Percentiles rank a stretch among this genome's conserved stretches.
Conservation (phyloP, 64 coral and sea anemone genomes). For the Catalaphyllia jardinei region DNA sequence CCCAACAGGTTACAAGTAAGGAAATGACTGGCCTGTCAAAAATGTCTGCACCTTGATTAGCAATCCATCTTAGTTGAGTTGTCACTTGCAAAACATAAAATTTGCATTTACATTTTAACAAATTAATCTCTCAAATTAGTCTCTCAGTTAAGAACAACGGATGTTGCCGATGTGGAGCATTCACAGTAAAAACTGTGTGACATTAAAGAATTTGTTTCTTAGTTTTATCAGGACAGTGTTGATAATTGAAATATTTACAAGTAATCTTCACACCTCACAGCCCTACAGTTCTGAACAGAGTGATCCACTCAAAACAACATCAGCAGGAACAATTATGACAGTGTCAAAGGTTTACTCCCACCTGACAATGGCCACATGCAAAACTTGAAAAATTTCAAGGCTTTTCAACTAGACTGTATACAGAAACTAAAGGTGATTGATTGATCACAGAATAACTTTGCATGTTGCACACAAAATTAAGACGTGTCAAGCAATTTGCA, state of each 20-base stretch:
- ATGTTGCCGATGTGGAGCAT: background rate
- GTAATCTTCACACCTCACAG: background rate
- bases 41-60: background rate
- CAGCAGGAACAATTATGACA: background rate
- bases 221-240: background rate
- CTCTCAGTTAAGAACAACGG: background rate
- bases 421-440: background rate
- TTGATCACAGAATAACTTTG: background rate
- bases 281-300: background rate
- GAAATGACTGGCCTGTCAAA: background rate
- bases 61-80: background rate
- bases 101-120: background rate
- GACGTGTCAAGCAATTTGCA: constrained; percentile 30
- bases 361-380: background rate
- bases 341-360: background rate
- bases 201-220: background rate
- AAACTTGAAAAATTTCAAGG: background rate
- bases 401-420: background rate
- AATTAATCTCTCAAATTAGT: background rate
- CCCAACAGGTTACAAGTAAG: no score
- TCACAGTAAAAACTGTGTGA: no score
- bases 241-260: constrained; percentile 10
- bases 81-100: background rate
- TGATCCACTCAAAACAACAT: background rate
- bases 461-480: background rate